Evolutionary conservation across 1,140 invertebrate genomes (phyloP), one percentile per base, ranked within the genome.

Genomic region (Leguminivora glycinivorella): DNA sequence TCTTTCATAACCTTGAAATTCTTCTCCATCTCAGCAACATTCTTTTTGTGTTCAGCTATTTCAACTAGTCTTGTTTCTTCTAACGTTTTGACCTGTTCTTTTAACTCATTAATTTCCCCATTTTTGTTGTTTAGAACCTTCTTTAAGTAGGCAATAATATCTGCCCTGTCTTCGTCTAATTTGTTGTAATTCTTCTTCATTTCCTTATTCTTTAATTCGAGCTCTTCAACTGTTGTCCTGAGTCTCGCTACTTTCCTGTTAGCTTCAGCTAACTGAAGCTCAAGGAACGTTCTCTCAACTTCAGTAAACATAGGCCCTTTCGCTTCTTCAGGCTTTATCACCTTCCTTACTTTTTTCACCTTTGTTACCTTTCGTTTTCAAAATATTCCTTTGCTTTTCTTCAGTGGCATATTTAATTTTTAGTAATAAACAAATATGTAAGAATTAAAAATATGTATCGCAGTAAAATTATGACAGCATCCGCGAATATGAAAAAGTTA

Each of bases 1-100:
- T 96, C 96, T 75, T 97, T 96, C 94, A 97, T 97, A 19, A 94
- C 93, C 70, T 94, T 95, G 78, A 95, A 97, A 77, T 98, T 94
- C 75, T 93, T 93, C 69, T 95, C 94, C 14, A 94, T 81, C 72
- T 94, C 92, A 14, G 92, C 87, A 31, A 96, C 92, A 29, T 94
- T 94, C 75, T 92, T 90, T 73, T 94, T 94, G 70, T 92, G 94
- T 7, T 89, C 83, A 34, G 90, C 88, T n/a, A 93, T 94, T 87
- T 96, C 95, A n/a, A 93, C 92, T 77, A 94, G 93, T 72, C 94
- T 89, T 0, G 93, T 92, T 80, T 96, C 94, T 81, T 96, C 93
- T 1, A 97, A 87, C 1, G 95, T 95, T 69, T 93, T 91, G 0
- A 96, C 90, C 72, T 95, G 93, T 76, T 97, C 96, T 81, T 95